phyloP scores from a whole-genome alignment of 2,888 invertebrate genomes.

The Phyllotreta cruciferae region DNA sequence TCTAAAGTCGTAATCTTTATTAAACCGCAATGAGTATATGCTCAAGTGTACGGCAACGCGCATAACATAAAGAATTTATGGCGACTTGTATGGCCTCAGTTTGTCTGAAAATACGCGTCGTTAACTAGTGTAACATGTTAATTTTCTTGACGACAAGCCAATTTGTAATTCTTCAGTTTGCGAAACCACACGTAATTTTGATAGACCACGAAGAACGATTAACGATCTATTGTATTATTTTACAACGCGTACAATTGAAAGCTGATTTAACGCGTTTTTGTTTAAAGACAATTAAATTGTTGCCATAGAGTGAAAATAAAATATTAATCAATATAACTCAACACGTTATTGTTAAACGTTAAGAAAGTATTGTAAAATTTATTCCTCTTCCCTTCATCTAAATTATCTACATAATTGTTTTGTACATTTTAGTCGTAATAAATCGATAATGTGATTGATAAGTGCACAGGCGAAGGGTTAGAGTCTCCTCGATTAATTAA shows the following conservation, averaged over 20 bases:
- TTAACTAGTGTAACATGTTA: conserved; percentile 37
- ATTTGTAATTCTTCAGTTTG: conserved; percentile 31
- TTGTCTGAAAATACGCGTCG: conserved; percentile 30
- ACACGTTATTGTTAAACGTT: too few species aligned
- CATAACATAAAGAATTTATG: conserved; percentile 33
- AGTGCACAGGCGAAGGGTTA: conserved; percentile 19
- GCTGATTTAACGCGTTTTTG: too few species aligned
- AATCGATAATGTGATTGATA: conserved; percentile 29
- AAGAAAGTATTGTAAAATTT: too few species aligned
- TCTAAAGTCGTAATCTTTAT: conserved; percentile 8
- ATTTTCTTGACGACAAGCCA: conserved; percentile 35
- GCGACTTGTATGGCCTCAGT: conserved; percentile 28
- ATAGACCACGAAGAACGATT: conserved; percentile 16
- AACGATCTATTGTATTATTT: too few species aligned
- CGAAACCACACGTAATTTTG: conserved; percentile 20
- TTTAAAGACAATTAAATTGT: too few species aligned
- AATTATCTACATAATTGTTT: too few species aligned
- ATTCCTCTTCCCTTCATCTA: too few species aligned
- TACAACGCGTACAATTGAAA: too few species aligned
- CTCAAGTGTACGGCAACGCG: conserved; percentile 23
- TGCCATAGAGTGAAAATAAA: too few species aligned
- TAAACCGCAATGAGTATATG: conserved; percentile 15
- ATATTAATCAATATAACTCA: too few species aligned
- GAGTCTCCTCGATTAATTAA: conserved; percentile 28
- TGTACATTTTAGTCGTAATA: background rate